A percentile compares a stretch with the other conserved stretches of the same genome.
Conservation (phyloP, 1,140 invertebrate species). For the Panagrolaimus sp. region DNA sequence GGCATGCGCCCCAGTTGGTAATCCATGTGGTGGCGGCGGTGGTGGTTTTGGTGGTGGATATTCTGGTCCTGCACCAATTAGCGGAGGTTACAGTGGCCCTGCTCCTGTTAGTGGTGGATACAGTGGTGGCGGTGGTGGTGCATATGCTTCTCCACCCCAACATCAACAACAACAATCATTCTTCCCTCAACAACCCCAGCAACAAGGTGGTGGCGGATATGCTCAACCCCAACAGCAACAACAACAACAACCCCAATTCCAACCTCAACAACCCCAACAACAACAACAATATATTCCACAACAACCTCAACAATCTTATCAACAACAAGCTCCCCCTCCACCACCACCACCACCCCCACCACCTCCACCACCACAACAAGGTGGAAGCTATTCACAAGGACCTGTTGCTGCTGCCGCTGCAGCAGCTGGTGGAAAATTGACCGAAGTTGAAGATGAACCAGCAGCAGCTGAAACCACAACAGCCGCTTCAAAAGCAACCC, state of each 20-base stretch:
- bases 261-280: conserved; percentile 18
- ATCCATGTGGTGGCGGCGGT: background rate
- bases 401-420: conserved; percentile 24
- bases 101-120: background rate
- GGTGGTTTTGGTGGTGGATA: background rate
- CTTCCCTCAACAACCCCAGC: background rate
- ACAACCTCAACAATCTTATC: conserved; percentile 11
- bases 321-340: background rate
- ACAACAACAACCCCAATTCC: background rate
- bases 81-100: too few relatives aligned
- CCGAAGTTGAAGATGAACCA: conserved; percentile 39
- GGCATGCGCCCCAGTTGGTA: conserved; percentile 2
- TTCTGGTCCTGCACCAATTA: background rate
- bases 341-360: too few relatives aligned
- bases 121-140: background rate
- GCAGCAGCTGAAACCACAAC: background rate
- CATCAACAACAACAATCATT: background rate
- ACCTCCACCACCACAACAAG: background rate
- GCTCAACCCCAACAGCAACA: background rate
- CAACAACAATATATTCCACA: too few relatives aligned
- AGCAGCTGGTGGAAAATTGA: conserved; percentile 37
- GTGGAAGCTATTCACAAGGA: conserved; percentile 12
- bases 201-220: background rate
- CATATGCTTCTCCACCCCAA: background rate
- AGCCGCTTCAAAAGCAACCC: background rate